Base-by-base conservation (phyloP, 2,797 vertebrate species). In the Kryptolebias ocellatus region DNA sequence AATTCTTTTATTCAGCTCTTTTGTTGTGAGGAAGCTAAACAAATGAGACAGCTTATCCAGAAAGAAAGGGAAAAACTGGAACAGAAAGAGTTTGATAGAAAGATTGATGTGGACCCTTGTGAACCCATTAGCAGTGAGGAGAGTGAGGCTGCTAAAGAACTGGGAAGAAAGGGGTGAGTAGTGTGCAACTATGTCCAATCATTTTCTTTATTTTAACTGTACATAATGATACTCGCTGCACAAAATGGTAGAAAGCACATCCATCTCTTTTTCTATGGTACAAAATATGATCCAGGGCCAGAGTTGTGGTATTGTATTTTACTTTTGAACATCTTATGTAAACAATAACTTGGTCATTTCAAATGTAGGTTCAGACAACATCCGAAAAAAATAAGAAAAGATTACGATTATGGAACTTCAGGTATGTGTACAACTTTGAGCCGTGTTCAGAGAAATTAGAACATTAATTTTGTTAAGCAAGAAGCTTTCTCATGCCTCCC, bases 21-120 rank as follows among this genome's bases (percentile, higher is more conserved):
- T 74, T 76, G 82, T 72, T 83, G 74, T 60, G 66, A 82, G 67
- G 17, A 7, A 71, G 73, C 67, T 28, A 68, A 76, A 83, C 64
- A 79, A 80, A 79, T 80, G 53, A 78, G 58, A 51, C 56, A 59
- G 39, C 14, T 78, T 63, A 65, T 84, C 52, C 31, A 83, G 52
- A 73, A 66, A 56, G 52, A 64, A 54, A 67, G 57, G 67, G 57
- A 69, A 16, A 70, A 74, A 59, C 51, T 79, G 50, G 59, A 8
- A 60, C 53, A 62, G 34, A 62, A 53, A 54, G 73, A 81, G 60
- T 34, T 20, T 27, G 51, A 68, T 42, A 51, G 54, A 67, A 72
- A 76, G 69, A 85, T 75, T 66, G 74, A 86, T 67, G 74, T 78
- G 72, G 64, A 75, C n/a, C 29, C 28, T 60, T 24, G 67, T 67